Percentiles rank a stretch among this genome's conserved stretches.
These are phyloP conservation scores for Sesia bembeciformis DNA, from an alignment of 2,888 invertebrate genomes.

Conservation along the genomic window DNA sequence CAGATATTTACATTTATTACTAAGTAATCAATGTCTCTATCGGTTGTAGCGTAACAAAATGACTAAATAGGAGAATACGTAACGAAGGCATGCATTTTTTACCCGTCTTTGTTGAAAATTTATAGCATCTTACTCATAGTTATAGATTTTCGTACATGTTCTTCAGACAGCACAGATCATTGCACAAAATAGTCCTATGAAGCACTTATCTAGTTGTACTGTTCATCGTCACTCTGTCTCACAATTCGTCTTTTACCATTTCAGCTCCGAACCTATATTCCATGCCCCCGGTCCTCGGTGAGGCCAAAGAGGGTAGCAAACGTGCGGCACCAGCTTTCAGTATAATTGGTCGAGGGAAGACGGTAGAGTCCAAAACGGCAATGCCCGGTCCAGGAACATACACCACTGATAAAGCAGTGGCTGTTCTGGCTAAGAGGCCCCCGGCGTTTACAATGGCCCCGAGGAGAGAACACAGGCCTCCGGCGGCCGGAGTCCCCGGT, in stretches of 20 bases:
- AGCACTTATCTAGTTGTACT: too few species aligned
- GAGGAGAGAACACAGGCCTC: conserved; percentile 45
- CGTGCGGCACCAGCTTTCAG: conserved; percentile 90
- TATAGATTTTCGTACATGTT: too few species aligned
- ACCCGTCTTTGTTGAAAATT: too few species aligned
- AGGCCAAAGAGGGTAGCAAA: conserved; percentile 65
- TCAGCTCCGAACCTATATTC: conserved; percentile 92
- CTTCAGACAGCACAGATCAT: too few species aligned
- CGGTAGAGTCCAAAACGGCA: conserved; percentile 42
- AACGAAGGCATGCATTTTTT: too few species aligned
- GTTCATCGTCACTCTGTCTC: not conserved
- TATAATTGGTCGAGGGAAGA: conserved; percentile 87
- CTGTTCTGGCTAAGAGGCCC: conserved; percentile 63
- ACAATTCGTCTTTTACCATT: conserved; percentile 17
- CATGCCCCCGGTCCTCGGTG: conserved; percentile 85
- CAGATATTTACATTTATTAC: too few species aligned
- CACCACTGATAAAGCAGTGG: conserved; percentile 73
- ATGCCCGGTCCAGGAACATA: conserved; percentile 90
- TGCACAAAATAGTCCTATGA: too few species aligned
- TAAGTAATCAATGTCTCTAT: too few species aligned
- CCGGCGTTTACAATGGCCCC: conserved; percentile 92
- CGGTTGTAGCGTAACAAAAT: too few species aligned
- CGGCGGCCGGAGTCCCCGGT: conserved; percentile 60
- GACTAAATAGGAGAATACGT: too few species aligned
- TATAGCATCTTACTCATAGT: too few species aligned